phyloP scores from a whole-genome alignment of 2,113 vertebrate genomes.

The Rhipidura dahli region DNA sequence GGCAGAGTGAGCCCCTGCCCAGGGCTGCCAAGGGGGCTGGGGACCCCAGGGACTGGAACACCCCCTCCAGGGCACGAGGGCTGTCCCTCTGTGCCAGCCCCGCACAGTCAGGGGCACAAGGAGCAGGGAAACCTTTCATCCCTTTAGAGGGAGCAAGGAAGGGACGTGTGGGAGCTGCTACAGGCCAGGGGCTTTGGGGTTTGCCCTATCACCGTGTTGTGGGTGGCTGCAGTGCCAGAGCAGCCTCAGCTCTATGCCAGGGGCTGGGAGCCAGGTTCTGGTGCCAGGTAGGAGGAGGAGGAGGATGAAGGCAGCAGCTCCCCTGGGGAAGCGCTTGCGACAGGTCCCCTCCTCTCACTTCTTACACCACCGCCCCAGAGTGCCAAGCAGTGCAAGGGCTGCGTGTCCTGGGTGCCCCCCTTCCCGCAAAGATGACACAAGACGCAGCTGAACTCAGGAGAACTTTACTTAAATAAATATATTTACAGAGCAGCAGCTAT shows the following conservation, averaged over 20 bases:
- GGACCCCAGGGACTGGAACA: background rate
- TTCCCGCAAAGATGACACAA: accelerated
- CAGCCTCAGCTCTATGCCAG: accelerated
- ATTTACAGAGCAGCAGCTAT: conserved; percentile 40
- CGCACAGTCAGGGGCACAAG: background rate
- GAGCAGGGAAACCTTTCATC: background rate
- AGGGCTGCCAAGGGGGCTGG: background rate
- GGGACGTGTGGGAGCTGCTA: too few relatives aligned
- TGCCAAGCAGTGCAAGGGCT: background rate
- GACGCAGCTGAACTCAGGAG: accelerated
- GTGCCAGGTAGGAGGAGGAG: background rate
- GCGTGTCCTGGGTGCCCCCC: background rate
- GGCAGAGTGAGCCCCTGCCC: background rate
- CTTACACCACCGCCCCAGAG: background rate
- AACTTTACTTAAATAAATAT: conserved; percentile 57
- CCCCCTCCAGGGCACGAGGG: accelerated
- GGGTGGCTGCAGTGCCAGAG: background rate
- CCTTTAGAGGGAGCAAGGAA: background rate
- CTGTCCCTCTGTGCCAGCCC: background rate
- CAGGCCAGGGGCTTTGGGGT: background rate
- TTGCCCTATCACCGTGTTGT: background rate
- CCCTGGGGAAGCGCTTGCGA: background rate
- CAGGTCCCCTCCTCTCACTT: background rate
- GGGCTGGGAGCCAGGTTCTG: background rate
- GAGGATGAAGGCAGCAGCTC: background rate